Percentiles rank a stretch among this genome's conserved stretches.
Evolutionary conservation across 2,113 vertebrate genomes (phyloP).

Genomic region (Pygoscelis antarcticus): DNA sequence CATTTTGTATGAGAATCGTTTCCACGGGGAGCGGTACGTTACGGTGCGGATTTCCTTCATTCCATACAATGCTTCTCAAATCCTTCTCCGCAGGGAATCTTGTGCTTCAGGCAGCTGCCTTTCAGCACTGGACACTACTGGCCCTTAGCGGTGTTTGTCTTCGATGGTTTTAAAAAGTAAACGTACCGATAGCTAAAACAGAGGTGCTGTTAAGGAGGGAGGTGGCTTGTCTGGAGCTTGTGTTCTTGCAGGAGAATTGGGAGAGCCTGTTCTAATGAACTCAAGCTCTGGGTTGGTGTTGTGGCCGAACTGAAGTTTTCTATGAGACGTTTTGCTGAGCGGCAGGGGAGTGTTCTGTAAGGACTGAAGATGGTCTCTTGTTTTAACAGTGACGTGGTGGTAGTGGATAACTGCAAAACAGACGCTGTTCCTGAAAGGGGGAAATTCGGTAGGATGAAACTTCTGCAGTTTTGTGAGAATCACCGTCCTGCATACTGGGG

Average conservation of each 20-base stretch:
- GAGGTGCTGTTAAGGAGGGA: neutral
- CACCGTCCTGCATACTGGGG: constrained; percentile 98
- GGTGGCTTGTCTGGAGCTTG: neutral
- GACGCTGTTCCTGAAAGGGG: constrained; percentile 77
- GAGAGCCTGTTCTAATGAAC: neutral
- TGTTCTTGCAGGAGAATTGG: neutral
- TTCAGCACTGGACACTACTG: neutral
- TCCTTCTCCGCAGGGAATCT: neutral
- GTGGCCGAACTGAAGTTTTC: neutral
- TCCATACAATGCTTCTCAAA: neutral
- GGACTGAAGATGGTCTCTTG: neutral
- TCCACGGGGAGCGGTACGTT: fast-evolving
- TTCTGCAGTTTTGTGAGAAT: constrained; percentile 92
- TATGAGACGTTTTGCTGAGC: neutral
- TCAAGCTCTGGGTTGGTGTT: neutral
- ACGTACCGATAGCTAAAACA: fast-evolving
- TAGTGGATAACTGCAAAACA: constrained; percentile 75
- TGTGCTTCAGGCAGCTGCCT: neutral
- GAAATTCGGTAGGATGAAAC: constrained; percentile 89
- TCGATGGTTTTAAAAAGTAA: neutral
- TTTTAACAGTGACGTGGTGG: constrained; percentile 74
- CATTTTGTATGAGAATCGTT: neutral
- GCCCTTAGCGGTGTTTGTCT: neutral
- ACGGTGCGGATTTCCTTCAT: neutral
- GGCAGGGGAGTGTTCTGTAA: fast-evolving